Conservation (phyloP, 2,888 invertebrate genomes). For the Ochropleura leucogaster region DNA sequence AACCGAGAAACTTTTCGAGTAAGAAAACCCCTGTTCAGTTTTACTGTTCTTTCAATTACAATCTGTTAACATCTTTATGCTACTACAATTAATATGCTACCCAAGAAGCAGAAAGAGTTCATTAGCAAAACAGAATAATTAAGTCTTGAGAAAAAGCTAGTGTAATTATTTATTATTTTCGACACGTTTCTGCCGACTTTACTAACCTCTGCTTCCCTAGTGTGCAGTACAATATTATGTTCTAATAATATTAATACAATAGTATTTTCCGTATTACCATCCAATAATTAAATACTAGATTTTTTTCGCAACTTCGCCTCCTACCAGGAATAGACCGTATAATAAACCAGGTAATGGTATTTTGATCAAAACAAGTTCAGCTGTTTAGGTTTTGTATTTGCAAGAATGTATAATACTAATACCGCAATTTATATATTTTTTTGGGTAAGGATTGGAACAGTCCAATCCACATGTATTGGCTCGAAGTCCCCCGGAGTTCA, state of each 20-base stretch:
- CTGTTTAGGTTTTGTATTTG: not conserved
- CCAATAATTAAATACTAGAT: not conserved
- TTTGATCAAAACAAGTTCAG: not conserved
- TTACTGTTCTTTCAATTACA: not conserved
- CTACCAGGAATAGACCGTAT: not conserved
- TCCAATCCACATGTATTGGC: too few species aligned
- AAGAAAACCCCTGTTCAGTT: not conserved
- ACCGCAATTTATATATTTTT: too few species aligned
- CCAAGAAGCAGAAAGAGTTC: slow-evolving; percentile 12
- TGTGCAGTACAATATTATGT: not conserved
- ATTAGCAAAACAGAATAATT: slow-evolving; percentile 18
- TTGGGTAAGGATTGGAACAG: too few species aligned
- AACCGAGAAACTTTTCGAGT: not conserved
- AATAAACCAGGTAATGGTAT: not conserved
- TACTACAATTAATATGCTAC: not conserved
- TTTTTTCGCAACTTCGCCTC: not conserved
- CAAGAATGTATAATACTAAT: too few species aligned
- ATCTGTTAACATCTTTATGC: not conserved
- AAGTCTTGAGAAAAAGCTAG: slow-evolving; percentile 5
- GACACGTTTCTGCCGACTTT: slow-evolving; percentile 16
- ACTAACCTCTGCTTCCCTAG: not conserved
- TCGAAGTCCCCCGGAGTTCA: too few species aligned
- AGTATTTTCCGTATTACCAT: not conserved
- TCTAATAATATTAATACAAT: not conserved
- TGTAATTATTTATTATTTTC: slow-evolving; percentile 18